phyloP scores from a whole-genome alignment of 23 tunicate genomes.

The Trididemnum miniatum region DNA sequence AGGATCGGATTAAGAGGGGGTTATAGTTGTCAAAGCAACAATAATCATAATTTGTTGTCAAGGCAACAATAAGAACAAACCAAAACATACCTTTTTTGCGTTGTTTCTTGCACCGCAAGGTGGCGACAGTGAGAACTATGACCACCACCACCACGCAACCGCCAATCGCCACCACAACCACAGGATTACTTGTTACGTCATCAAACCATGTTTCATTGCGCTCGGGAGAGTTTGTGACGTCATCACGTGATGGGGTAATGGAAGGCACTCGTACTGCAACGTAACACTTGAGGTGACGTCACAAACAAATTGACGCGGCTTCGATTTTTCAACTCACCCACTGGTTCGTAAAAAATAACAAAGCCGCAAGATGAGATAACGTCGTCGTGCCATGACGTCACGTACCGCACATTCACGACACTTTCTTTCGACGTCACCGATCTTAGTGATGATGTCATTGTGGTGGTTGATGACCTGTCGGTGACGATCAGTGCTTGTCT shows the following conservation, averaged over 20 bases:
- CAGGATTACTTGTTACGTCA: constrained; percentile 48
- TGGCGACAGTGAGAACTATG: no score
- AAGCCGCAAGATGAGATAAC: constrained; percentile 55
- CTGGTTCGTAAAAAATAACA: constrained; percentile 17
- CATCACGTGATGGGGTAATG: no score
- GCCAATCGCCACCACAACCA: constrained; percentile 49
- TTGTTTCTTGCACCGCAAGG: constrained; percentile 20
- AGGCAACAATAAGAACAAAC: no score
- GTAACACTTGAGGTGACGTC: no score
- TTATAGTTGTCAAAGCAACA: no score
- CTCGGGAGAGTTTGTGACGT: background rate
- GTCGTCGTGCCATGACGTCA: constrained; percentile 11
- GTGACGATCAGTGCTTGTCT: constrained; percentile 47
- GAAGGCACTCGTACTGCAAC: no score
- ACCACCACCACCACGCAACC: constrained; percentile 57
- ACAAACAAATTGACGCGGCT: no score
- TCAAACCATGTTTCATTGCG: constrained; percentile 12
- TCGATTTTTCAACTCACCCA: constrained; percentile 66
- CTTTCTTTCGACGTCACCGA: constrained; percentile 35
- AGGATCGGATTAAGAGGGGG: no score
- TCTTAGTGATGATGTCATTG: constrained; percentile 24
- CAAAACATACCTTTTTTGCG: constrained; percentile 31
- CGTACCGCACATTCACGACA: constrained; percentile 25
- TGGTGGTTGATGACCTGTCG: background rate
- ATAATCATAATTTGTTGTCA: no score